Evolutionary conservation across 1,140 invertebrate species (phyloP), one percentile per base, ranked within the genome.

Genomic region (Saccostrea echinata): DNA sequence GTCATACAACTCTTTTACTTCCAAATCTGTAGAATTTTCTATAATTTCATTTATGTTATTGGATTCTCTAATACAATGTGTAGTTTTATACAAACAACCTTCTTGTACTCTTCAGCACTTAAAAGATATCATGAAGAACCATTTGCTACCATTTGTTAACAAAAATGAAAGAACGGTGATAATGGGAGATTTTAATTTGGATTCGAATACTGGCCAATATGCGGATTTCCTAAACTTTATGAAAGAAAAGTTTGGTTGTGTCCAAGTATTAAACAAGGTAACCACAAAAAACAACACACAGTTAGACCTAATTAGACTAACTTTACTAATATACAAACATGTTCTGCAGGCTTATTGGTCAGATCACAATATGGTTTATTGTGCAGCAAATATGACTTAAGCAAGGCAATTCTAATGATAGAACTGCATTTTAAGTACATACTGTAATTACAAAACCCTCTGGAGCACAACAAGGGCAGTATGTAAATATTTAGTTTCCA

Each of bases 101-200:
- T 80, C 68, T n/a, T 81, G 71, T 57, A 24, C 35, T 30, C 52
- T 81, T 18, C 51, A 35, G 27, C 1, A 24, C n/a, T 27, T 81
- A 24, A 53, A 30, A 52, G 35, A 24, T 11, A 81, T 71, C 16
- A n/a, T 86, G 12, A 16, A 76, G 24, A 43, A 86, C 8, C 24
- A 53, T 13, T 81, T 86, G 2, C 11, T 51, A 24, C 85, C 85
- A 27, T 52, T 55, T 24, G 27, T 86, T 6, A n/a, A 81, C 24
- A 27, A 51, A 8, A 81, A 27, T 85, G 21, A 43, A 51, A 51
- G 55, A n/a, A 8, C 85, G 18, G 68, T 88, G 18, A 82, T 82
- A 16, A 82, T 85, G 68, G 88, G 88, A 83, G 88, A 88, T 88
- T 88, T 88, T 51, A 88, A 88, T 88, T 53, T 88, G 12, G 84